Percentiles rank a stretch among this genome's conserved stretches.
These are phyloP conservation scores for Empidonax alnorum DNA, from an alignment of 2,113 vertebrate genomes.

Conservation along the genomic window DNA sequence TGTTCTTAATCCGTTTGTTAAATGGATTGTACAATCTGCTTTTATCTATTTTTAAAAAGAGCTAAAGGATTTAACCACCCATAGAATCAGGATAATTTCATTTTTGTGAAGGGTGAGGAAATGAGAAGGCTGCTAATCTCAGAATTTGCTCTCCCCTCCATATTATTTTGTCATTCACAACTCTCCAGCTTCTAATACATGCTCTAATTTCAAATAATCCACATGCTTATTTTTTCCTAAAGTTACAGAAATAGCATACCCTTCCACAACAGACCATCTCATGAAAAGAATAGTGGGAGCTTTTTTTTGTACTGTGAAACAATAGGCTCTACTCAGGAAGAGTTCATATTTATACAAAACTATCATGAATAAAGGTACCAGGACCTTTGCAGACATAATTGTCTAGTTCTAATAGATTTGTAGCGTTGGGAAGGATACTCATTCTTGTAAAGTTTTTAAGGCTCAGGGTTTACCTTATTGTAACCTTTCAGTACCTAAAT, in stretches of 20 bases:
- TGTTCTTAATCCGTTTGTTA: not conserved
- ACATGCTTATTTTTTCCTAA: not conserved
- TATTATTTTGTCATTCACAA: not conserved
- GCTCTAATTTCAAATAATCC: not conserved
- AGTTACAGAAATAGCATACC: not conserved
- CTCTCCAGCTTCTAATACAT: not conserved
- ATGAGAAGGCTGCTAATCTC: not conserved
- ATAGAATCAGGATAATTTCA: not conserved
- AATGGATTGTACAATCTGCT: not conserved
- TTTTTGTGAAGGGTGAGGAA: not conserved
- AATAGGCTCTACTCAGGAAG: not conserved
- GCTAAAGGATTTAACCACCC: not conserved
- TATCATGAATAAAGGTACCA: not conserved
- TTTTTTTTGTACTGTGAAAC: not conserved
- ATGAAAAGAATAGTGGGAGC: not conserved
- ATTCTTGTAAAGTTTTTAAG: not conserved
- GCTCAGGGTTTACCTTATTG: not conserved
- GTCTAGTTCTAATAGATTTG: not conserved
- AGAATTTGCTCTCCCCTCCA: accelerated
- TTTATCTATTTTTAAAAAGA: not conserved
- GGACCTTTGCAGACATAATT: not conserved
- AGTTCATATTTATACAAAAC: not conserved
- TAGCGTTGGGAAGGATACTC: not conserved
- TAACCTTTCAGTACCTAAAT: not conserved
- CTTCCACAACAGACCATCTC: not conserved